These are phyloP conservation scores for Drosophila saltans DNA, from an alignment of 1,140 invertebrate species.

Conservation along the genomic window DNA sequence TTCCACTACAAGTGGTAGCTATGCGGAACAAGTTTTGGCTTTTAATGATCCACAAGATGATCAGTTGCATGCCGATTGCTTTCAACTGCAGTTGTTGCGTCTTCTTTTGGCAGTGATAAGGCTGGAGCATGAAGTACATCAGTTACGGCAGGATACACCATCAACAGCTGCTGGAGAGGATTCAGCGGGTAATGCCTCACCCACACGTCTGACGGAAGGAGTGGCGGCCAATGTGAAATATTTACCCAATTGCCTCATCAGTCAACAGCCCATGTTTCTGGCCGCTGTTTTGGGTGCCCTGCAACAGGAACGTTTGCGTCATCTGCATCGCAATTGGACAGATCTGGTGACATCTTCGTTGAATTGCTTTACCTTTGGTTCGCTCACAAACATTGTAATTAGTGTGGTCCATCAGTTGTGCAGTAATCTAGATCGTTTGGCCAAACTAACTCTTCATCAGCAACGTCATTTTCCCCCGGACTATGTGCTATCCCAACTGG, in stretches of 20 bases:
- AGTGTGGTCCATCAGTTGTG: conserved; percentile 93
- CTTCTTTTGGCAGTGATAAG: conserved; percentile 88
- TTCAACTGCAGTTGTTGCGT: conserved; percentile 90
- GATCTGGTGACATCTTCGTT: conserved; percentile 89
- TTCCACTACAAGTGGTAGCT: conserved; percentile 83
- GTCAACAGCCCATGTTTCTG: conserved; percentile 94
- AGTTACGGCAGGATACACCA: conserved; percentile 84
- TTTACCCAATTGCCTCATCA: conserved; percentile 87
- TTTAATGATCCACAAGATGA: conserved; percentile 91
- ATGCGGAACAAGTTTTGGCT: conserved; percentile 92
- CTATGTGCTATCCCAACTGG: conserved; percentile 91
- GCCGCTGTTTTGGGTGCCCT: conserved; percentile 92
- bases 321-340: conserved; percentile 92
- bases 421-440: conserved; percentile 89
- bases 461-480: conserved; percentile 86
- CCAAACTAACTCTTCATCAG: conserved; percentile 74
- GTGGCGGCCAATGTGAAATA: conserved; percentile 85
- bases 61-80: conserved; percentile 89
- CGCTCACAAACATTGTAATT: conserved; percentile 90
- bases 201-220: conserved; percentile 67
- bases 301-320: conserved; percentile 87
- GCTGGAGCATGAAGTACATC: conserved; percentile 88
- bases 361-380: conserved; percentile 89
- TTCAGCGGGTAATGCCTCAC: conserved; percentile 65
- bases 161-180: conserved; percentile 38